phyloP scores from a whole-genome alignment of 2,113 vertebrate genomes.

The Garra rufa region DNA sequence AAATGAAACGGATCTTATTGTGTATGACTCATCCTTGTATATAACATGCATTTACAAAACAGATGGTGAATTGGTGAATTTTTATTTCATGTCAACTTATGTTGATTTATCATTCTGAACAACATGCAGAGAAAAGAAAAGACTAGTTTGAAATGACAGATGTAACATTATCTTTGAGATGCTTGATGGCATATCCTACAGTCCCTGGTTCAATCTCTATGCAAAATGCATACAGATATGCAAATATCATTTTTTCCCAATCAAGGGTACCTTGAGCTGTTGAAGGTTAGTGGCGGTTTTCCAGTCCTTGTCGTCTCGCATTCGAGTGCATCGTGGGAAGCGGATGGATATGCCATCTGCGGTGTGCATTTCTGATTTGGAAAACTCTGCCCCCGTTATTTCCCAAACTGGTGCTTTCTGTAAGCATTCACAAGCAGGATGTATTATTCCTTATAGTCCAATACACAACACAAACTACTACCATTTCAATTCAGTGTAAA shows the following conservation, averaged over 20 bases:
- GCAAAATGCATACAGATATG: not conserved
- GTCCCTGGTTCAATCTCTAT: not conserved
- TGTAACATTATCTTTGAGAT: not conserved
- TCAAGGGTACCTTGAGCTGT: constrained; percentile 84
- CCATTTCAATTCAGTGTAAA: not conserved
- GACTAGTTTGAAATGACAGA: not conserved
- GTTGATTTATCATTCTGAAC: not conserved
- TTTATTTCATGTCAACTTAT: not conserved
- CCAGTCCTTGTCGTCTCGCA: constrained; percentile 98
- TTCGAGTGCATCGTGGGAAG: constrained; percentile 94
- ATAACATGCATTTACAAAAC: not conserved
- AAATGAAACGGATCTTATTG: not conserved
- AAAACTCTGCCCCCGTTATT: constrained; percentile 97
- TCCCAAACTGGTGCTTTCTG: constrained; percentile 96
- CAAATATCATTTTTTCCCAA: not conserved
- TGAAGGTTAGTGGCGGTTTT: constrained; percentile 88
- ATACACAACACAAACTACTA: constrained; percentile 13
- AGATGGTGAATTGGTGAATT: not conserved
- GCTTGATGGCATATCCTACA: not conserved
- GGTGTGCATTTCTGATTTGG: constrained; percentile 93
- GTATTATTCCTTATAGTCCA: not conserved
- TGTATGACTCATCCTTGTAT: too few species aligned
- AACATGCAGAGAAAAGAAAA: not conserved
- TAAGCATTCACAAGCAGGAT: not conserved
- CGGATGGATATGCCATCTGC: constrained; percentile 98